Conservation (phyloP, 2,113 vertebrate genomes). For the Oxygymnocypris stewartii region DNA sequence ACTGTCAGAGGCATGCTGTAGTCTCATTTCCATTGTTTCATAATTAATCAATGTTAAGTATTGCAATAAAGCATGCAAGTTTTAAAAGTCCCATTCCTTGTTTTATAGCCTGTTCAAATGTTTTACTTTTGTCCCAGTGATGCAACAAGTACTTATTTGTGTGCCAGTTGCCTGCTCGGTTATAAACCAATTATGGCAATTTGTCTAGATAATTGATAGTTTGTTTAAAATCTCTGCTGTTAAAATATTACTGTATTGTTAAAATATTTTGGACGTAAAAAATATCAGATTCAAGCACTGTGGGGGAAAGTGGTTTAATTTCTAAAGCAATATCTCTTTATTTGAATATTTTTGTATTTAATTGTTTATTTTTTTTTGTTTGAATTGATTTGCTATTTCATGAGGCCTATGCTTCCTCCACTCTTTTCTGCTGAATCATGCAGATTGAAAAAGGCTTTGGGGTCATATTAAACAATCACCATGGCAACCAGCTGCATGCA, state of each 20-base stretch:
- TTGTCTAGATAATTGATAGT: not conserved
- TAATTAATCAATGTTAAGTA: no score
- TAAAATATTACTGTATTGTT: not conserved
- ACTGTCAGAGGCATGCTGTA: no score
- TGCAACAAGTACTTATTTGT: no score
- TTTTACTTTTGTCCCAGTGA: no score
- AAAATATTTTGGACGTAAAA: not conserved
- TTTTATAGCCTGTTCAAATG: no score
- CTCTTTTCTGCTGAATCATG: slow-evolving; percentile 72
- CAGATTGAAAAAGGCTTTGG: slow-evolving; percentile 51
- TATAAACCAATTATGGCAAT: not conserved
- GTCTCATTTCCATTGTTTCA: no score
- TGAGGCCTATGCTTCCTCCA: slow-evolving; percentile 27
- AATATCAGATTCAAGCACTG: not conserved
- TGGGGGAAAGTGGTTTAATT: not conserved
- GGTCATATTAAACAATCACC: slow-evolving; percentile 65
- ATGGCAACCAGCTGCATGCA: slow-evolving; percentile 68
- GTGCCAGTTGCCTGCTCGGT: not conserved
- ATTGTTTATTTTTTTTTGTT: no score
- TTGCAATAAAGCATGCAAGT: no score
- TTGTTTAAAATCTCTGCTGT: not conserved
- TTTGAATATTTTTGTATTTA: no score
- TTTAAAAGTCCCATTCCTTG: no score
- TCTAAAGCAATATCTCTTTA: not conserved
- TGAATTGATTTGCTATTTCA: not conserved